phyloP scores from a whole-genome alignment of 2,797 vertebrate genomes.

The Pangasius larnaudii region DNA sequence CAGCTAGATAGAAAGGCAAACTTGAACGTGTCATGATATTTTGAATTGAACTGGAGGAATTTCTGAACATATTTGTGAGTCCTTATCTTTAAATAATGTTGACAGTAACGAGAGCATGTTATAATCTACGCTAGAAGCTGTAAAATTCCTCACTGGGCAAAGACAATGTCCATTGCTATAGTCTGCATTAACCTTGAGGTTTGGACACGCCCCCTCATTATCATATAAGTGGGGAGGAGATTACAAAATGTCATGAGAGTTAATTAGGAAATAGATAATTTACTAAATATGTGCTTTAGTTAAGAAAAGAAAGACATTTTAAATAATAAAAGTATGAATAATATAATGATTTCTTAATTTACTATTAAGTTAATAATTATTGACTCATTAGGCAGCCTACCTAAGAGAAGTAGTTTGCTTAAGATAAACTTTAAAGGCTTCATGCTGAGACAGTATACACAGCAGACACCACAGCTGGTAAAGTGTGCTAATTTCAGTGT shows the following conservation, averaged over 20 bases:
- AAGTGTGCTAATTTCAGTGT: neutral
- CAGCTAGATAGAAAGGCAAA: neutral
- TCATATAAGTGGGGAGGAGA: neutral
- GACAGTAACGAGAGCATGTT: neutral
- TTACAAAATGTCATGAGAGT: neutral
- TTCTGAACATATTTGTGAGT: neutral
- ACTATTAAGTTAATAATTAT: neutral
- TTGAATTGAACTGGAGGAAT: neutral
- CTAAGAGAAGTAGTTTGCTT: neutral
- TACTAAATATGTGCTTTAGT: neutral
- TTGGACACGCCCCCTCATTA: neutral
- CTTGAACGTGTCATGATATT: neutral
- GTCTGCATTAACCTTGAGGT: neutral
- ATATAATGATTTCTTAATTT: neutral
- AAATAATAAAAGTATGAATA: neutral
- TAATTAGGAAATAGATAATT: neutral
- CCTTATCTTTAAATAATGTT: neutral
- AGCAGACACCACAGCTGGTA: neutral
- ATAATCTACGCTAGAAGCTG: neutral
- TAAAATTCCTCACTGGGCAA: neutral
- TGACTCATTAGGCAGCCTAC: neutral
- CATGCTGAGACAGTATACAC: slow-evolving; percentile 42
- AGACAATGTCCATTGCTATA: neutral
- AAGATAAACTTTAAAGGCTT: slow-evolving; percentile 12
- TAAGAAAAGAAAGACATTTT: neutral